A percentile compares a stretch with the other conserved stretches of the same genome.
These are phyloP conservation scores for Caenorhabditis sinica DNA, from an alignment of 2,888 invertebrate genomes.

Conservation along the genomic window DNA sequence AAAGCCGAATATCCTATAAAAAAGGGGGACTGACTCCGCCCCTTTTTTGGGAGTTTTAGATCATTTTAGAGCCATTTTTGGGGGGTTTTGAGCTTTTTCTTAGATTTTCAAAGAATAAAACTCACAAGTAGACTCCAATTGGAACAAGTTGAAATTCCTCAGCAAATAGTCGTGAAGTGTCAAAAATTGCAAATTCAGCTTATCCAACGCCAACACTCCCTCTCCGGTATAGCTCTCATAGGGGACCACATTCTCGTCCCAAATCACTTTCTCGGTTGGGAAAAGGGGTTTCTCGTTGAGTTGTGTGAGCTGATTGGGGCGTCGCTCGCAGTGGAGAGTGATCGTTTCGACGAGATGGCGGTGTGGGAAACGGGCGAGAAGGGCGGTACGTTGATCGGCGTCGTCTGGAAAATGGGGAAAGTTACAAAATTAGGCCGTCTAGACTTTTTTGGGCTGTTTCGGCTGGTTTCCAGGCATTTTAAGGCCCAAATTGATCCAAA, in stretches of 20 bases:
- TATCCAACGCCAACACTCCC: conserved; percentile 92
- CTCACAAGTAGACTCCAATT: conserved; percentile 95
- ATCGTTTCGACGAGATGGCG: conserved; percentile 92
- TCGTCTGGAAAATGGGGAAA: conserved; percentile 7
- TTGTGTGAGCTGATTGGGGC: conserved; percentile 89
- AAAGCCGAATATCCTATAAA: too few species aligned
- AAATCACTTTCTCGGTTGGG: conserved; percentile 97
- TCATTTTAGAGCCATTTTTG: too few species aligned
- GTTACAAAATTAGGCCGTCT: too few species aligned
- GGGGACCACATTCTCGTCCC: conserved; percentile 99
- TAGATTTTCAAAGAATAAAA: neutral
- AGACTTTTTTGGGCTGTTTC: neutral
- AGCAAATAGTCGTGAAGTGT: conserved; percentile 98
- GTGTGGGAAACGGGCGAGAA: conserved; percentile 86
- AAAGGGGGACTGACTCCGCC: too few species aligned
- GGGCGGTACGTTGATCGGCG: neutral
- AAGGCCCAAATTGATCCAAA: too few species aligned
- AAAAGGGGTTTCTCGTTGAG: conserved; percentile 98
- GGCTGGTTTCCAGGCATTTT: too few species aligned
- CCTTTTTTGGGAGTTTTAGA: neutral
- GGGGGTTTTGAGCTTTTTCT: neutral
- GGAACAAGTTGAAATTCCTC: conserved; percentile 97
- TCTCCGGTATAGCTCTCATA: conserved; percentile 97
- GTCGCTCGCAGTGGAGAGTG: conserved; percentile 74
- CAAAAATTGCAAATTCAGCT: conserved; percentile 97